A percentile compares a stretch with the other conserved stretches of the same genome.
phyloP scores from a whole-genome alignment of 2,888 invertebrate species.

The Nemoura dubitans region DNA sequence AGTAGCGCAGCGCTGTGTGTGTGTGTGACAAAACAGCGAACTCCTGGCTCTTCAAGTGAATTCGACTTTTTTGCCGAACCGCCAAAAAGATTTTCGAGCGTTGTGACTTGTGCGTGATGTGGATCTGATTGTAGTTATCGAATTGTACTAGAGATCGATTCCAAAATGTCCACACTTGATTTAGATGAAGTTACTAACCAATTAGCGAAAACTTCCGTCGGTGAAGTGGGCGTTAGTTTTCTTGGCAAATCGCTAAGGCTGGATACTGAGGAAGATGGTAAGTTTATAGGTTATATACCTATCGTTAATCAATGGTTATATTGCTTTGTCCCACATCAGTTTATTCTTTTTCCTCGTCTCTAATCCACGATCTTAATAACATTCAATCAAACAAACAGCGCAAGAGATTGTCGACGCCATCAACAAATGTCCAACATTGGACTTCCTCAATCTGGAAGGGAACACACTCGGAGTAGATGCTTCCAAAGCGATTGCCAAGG shows the following conservation, averaged over 20 bases:
- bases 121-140: not conserved
- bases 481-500: conserved; percentile 83
- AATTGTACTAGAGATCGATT: not conserved
- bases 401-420: conserved; percentile 80
- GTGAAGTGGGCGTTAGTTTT: conserved; percentile 75
- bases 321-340: too few species aligned
- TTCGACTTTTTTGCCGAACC: not conserved
- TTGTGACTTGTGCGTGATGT: not conserved
- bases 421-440: conserved; percentile 71
- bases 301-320: too few species aligned
- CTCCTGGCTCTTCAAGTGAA: too few species aligned
- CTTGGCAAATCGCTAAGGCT: conserved; percentile 82
- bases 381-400: conserved; percentile 65
- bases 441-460: conserved; percentile 85
- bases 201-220: conserved; percentile 56
- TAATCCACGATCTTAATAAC: conserved; percentile 25
- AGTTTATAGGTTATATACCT: conserved; percentile 54
- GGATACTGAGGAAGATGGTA: conserved; percentile 82
- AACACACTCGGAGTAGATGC: conserved; percentile 93
- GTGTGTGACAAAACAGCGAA: not conserved
- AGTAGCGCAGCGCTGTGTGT: not conserved
- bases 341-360: too few species aligned
- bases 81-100: not conserved
- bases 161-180: conserved; percentile 64
- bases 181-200: conserved; percentile 64